These are phyloP conservation scores for Strix aluco DNA, from an alignment of 2,113 vertebrate genomes.

Conservation along the genomic window DNA sequence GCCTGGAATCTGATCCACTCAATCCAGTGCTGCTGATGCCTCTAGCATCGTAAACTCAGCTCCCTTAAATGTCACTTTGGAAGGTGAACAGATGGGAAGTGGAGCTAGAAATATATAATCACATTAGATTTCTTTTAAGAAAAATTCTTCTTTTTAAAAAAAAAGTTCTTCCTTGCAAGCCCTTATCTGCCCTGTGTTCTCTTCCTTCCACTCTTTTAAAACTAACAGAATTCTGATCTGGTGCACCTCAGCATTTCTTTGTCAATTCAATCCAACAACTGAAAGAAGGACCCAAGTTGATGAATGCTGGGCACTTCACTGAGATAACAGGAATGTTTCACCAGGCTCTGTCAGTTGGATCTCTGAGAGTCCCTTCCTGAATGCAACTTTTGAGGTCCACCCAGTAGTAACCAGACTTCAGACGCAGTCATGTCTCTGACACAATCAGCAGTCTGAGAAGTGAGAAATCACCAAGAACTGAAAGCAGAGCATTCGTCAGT, in stretches of 20 bases:
- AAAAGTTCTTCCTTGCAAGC: background rate
- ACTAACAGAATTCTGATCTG: background rate
- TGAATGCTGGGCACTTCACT: background rate
- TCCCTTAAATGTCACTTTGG: constrained; percentile 7
- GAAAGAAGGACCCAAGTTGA: background rate
- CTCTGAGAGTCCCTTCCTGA: background rate
- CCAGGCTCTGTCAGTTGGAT: background rate
- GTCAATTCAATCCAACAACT: background rate
- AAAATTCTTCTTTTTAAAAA: background rate
- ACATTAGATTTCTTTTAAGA: background rate
- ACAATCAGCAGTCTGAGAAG: background rate
- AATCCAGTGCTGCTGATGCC: constrained; percentile 48
- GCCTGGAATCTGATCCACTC: constrained; percentile 54
- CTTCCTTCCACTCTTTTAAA: background rate
- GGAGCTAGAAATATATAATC: background rate
- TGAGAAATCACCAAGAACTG: background rate
- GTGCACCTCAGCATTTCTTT: background rate
- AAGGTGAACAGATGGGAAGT: constrained; percentile 56
- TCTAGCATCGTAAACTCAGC: constrained; percentile 22
- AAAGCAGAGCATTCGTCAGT: background rate
- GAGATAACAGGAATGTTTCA: background rate
- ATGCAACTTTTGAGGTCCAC: background rate
- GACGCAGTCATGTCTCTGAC: rapidly evolving
- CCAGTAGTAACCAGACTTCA: background rate
- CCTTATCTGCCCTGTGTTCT: background rate